Evolutionary conservation across 2,113 vertebrate species (phyloP).

Genomic region (Garra rufa): DNA sequence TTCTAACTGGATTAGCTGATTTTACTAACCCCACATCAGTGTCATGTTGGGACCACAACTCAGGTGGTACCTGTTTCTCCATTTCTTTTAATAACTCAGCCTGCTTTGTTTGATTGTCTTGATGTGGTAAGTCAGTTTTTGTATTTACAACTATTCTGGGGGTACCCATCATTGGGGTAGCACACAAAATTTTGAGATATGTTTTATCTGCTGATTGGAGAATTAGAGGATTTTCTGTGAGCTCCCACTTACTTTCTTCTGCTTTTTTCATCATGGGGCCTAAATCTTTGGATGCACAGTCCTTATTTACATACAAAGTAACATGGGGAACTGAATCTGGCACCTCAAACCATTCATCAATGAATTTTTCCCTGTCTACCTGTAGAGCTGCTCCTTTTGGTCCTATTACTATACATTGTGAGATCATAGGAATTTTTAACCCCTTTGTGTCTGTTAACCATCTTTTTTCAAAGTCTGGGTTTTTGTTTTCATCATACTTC

Average conservation of each 20-base stretch:
- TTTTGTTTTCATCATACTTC: too few relatives aligned
- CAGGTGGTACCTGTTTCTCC: background rate
- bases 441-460: background rate
- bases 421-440: background rate
- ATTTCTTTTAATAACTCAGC: background rate
- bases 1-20: background rate
- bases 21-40: conserved; percentile 1
- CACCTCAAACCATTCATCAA: background rate
- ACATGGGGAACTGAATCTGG: background rate
- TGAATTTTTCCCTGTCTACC: background rate
- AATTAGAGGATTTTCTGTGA: background rate
- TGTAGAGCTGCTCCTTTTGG: background rate
- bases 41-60: background rate
- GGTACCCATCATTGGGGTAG: background rate
- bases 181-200: background rate
- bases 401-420: background rate
- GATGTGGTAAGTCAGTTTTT: too few relatives aligned
- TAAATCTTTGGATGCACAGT: background rate
- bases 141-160: background rate
- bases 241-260: background rate
- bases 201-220: background rate
- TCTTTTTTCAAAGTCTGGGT: background rate
- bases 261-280: background rate
- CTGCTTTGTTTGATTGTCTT: too few relatives aligned
- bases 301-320: background rate